A percentile compares a stretch with the other conserved stretches of the same genome.
phyloP scores from a whole-genome alignment of 2,113 vertebrate species.

The Gobius niger region DNA sequence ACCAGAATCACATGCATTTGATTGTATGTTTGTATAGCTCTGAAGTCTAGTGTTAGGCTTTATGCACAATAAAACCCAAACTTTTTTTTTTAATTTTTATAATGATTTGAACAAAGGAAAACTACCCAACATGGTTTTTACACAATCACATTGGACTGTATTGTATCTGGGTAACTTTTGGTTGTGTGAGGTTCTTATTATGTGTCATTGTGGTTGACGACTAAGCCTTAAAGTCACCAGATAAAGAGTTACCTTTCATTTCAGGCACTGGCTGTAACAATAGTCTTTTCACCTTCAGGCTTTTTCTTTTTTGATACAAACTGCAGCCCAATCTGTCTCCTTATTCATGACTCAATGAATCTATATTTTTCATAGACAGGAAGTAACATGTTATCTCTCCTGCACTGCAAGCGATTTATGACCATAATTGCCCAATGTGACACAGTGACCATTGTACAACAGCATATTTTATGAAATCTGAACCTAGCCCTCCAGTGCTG shows the following conservation, averaged over 20 bases:
- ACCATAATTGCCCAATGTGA: background rate
- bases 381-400: background rate
- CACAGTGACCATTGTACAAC: background rate
- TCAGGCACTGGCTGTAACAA: background rate
- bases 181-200: background rate
- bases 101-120: too few relatives aligned
- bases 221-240: background rate
- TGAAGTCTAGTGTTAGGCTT: too few relatives aligned
- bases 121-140: too few relatives aligned
- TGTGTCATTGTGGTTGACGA: background rate
- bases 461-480: background rate
- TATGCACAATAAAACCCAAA: too few relatives aligned
- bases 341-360: background rate
- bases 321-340: background rate
- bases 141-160: too few relatives aligned
- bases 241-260: constrained; percentile 9
- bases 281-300: background rate
- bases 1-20: too few relatives aligned
- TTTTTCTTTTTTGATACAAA: background rate
- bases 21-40: too few relatives aligned
- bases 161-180: too few relatives aligned
- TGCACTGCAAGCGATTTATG: background rate
- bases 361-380: constrained; percentile 1
- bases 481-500: background rate
- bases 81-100: too few relatives aligned